Conservation (phyloP, 2,797 vertebrate genomes). For the Argyrosomus regius region DNA sequence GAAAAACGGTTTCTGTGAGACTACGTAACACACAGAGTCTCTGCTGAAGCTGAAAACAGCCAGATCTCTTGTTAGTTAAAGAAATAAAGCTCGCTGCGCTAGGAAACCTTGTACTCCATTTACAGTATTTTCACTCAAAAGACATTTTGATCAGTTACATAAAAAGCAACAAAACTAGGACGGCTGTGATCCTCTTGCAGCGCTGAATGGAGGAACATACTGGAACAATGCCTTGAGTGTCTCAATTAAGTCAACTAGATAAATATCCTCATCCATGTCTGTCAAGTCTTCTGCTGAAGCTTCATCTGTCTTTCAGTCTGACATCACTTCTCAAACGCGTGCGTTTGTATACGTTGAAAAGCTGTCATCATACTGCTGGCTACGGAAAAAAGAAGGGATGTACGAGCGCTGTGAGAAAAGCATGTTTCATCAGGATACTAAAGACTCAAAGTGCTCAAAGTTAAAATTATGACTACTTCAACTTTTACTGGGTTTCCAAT, state of each 20-base stretch:
- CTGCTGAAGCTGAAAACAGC: conserved; percentile 22
- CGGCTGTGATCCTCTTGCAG: conserved; percentile 34
- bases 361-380: conserved; percentile 10
- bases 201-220: neutral
- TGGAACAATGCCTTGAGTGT: conserved; percentile 18
- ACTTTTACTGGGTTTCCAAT: conserved; percentile 46
- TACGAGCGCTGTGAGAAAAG: conserved; percentile 7
- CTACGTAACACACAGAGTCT: neutral
- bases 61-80: conserved; percentile 35
- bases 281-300: neutral
- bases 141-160: conserved; percentile 40
- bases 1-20: neutral
- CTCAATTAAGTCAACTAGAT: conserved; percentile 11
- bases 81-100: conserved; percentile 14
- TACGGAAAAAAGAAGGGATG: neutral
- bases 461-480: conserved; percentile 48
- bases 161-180: conserved; percentile 38
- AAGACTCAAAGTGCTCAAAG: conserved; percentile 24
- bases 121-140: conserved; percentile 46
- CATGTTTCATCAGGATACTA: conserved; percentile 33
- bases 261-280: conserved; percentile 10
- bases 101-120: conserved; percentile 50
- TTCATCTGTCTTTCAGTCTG: conserved; percentile 26
- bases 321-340: conserved; percentile 9
- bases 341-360: conserved; percentile 8